A percentile compares a stretch with the other conserved stretches of the same genome.
Evolutionary conservation across 1,140 invertebrate species (phyloP).

Genomic region (Muscidifurax raptorellus): DNA sequence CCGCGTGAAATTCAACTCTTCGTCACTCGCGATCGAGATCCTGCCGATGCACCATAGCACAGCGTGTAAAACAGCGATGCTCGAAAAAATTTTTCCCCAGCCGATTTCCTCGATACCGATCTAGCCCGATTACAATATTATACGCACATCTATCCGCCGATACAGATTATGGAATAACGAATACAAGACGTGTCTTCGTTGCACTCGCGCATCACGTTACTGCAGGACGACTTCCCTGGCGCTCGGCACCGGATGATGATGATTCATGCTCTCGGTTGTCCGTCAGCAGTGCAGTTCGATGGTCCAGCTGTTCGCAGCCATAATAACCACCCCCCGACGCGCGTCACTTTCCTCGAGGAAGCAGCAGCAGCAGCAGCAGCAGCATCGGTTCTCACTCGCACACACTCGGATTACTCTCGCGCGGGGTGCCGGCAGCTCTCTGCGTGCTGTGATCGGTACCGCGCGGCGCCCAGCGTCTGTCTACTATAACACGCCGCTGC

Average conservation of each 20-base stretch:
- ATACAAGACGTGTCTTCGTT: background rate
- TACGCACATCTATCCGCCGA: background rate
- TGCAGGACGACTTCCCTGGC: background rate
- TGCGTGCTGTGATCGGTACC: background rate
- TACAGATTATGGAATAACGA: background rate
- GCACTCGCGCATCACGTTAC: conserved; percentile 29
- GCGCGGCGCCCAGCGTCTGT: background rate
- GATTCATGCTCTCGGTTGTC: background rate
- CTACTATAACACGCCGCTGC: background rate
- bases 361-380: background rate
- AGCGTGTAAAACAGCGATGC: background rate
- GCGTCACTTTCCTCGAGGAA: background rate
- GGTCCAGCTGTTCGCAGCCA: no score
- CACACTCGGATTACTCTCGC: background rate
- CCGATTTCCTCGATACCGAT: background rate
- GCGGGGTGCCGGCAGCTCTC: background rate
- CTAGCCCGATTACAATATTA: background rate
- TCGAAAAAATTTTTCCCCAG: background rate
- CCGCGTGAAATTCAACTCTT: background rate
- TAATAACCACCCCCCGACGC: no score
- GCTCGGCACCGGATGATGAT: no score
- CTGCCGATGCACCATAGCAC: background rate
- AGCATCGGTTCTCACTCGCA: no score
- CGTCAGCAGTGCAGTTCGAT: no score
- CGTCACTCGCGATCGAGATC: background rate